Conservation (phyloP, 2,797 vertebrate genomes). For the Poeciliopsis paucimaculata region DNA sequence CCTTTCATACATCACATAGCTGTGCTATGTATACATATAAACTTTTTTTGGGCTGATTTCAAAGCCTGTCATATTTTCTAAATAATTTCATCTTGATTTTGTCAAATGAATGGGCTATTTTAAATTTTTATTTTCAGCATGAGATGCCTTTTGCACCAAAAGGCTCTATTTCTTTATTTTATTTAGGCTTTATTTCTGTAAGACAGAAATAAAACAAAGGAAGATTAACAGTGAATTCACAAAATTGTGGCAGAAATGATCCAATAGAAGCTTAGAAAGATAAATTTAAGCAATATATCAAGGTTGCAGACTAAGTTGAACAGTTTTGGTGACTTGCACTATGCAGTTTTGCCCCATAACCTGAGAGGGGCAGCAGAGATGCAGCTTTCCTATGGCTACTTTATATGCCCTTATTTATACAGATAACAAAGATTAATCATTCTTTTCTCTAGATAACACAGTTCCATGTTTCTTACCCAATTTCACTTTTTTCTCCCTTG, state of each 20-base stretch:
- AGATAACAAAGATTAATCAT: conserved; percentile 47
- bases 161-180: neutral
- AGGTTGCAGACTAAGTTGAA: conserved; percentile 10
- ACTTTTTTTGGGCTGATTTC: neutral
- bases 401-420: conserved; percentile 34
- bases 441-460: conserved; percentile 12
- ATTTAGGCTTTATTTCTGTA: no score
- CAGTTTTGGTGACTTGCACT: conserved; percentile 15
- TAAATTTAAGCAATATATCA: neutral
- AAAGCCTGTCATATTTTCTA: neutral
- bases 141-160: conserved; percentile 47
- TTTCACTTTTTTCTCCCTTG: conserved; percentile 3
- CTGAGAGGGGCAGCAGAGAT: conserved; percentile 82
- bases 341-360: conserved; percentile 62
- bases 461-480: neutral
- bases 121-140: conserved; percentile 18
- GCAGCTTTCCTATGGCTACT: conserved; percentile 66
- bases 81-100: neutral
- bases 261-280: neutral
- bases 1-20: neutral
- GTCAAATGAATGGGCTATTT: conserved; percentile 16
- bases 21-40: neutral
- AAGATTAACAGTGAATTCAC: neutral
- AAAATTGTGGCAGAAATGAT: conserved; percentile 20
- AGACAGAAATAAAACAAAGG: neutral